A percentile compares a stretch with the other conserved stretches of the same genome.
These are phyloP conservation scores for Prostheceraeus crozeri DNA, from an alignment of 2,888 invertebrate genomes.

Conservation along the genomic window DNA sequence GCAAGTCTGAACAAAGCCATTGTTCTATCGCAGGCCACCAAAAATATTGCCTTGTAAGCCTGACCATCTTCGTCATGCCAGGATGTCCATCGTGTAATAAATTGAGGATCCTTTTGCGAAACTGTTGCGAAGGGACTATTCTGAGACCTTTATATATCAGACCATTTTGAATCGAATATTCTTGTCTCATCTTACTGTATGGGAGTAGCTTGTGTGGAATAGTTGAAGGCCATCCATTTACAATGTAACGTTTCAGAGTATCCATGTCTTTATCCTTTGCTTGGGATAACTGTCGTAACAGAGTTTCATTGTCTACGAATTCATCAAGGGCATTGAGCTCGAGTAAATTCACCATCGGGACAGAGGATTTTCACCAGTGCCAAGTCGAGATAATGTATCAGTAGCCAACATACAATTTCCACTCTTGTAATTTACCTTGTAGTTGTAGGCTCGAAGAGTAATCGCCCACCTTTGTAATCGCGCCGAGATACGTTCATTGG, in stretches of 20 bases:
- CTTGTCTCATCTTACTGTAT: slow-evolving; percentile 14
- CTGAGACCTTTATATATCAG: not conserved
- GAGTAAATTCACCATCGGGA: slow-evolving; percentile 1
- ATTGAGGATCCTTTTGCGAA: no score
- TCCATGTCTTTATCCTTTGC: not conserved
- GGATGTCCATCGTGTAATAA: no score
- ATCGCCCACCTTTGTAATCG: slow-evolving; percentile 43
- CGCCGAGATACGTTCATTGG: slow-evolving; percentile 41
- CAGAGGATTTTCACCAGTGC: slow-evolving; percentile 7
- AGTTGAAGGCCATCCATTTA: slow-evolving; percentile 19
- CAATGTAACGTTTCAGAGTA: slow-evolving; percentile 12
- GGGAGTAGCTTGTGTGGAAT: slow-evolving; percentile 13
- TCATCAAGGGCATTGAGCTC: slow-evolving; percentile 9
- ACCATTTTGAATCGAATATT: slow-evolving; percentile 23
- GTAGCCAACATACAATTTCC: slow-evolving; percentile 44
- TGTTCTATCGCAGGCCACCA: no score
- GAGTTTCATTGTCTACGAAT: slow-evolving; percentile 15
- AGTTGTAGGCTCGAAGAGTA: slow-evolving; percentile 47
- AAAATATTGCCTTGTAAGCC: no score
- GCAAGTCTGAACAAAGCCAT: no score
- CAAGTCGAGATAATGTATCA: slow-evolving; percentile 46
- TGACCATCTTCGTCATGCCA: no score
- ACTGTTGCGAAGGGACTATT: no score
- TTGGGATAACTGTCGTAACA: slow-evolving; percentile 3
- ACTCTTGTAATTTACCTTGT: slow-evolving; percentile 43